Evolutionary conservation across 2,797 vertebrate species (phyloP), one percentile per base, ranked within the genome.

Genomic region (Tachyglossus aculeatus): DNA sequence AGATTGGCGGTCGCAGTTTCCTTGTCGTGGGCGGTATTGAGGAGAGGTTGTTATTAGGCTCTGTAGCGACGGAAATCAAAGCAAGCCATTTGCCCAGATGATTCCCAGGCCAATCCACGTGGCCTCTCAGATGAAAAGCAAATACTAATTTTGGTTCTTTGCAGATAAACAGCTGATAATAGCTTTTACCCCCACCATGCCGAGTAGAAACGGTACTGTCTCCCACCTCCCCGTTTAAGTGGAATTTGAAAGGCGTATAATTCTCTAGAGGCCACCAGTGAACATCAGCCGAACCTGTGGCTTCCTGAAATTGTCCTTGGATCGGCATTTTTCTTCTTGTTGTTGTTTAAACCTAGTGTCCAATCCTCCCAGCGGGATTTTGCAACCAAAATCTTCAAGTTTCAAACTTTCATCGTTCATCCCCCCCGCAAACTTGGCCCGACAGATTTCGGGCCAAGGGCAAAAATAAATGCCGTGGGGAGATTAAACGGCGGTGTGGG

Each of bases 241-340:
- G 43, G 62, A 60, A 52, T 31, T 27, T 67, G 58, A 71, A 77
- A 73, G 58, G 60, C 61, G 62, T 56, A 67, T 82, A 54, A 82
- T 82, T 71, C 73, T 78, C 79, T 71, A 82, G 77, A 73, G 54
- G 67, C 57, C 63, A 40, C 67, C 79, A 66, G 69, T 72, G 52
- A 56, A 48, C 77, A 69, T 66, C 67, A 75, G 78, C 76, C 81
- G 80, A 74, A 52, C 44, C 55, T 63, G 66, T 74, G 48, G 47
- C 63, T 74, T 84, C 32, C 63, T 63, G 21, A 48, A 80, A n/a
- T n/a, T n/a, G 43, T 34, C 53, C n/a, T 69, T 44, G 25, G 44
- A 63, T 29, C 13, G 15, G 32, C 52, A 53, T 74, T 80, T 61
- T 18, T 25, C 27, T 43, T 64, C 70, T 50, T 44, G n/a, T 24